Conservation (phyloP, 2,797 vertebrate genomes). For the Pipistrellus pygmaeus region DNA sequence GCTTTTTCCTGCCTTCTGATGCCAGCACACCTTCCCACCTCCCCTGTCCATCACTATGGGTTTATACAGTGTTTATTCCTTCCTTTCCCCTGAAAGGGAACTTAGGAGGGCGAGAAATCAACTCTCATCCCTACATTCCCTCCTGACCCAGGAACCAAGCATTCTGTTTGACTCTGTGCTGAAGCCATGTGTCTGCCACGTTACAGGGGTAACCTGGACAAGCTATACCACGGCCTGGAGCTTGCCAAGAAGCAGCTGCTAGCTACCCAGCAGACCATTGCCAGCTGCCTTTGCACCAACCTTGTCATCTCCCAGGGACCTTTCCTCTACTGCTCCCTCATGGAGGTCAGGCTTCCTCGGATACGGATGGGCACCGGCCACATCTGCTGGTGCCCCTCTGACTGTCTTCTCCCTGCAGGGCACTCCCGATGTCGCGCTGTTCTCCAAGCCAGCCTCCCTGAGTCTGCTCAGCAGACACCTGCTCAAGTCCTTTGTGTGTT, state of each 20-base stretch:
- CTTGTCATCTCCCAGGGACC: constrained; percentile 98
- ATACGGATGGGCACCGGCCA: fast-evolving
- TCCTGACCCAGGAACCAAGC: not conserved
- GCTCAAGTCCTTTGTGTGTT: constrained; percentile 95
- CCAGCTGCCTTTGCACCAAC: constrained; percentile 98
- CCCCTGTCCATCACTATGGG: not conserved
- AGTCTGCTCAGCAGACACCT: constrained; percentile 95
- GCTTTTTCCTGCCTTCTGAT: not conserved
- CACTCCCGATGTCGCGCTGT: constrained; percentile 95
- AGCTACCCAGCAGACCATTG: constrained; percentile 96
- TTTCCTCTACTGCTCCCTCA: constrained; percentile 98
- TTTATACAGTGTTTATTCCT: not conserved
- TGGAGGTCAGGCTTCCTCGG: constrained; percentile 91
- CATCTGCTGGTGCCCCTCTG: not conserved
- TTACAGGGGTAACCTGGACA: constrained; percentile 94
- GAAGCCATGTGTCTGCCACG: not conserved
- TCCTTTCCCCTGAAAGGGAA: not conserved
- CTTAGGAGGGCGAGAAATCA: not conserved
- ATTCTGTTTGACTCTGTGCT: not conserved
- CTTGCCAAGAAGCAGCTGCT: constrained; percentile 96
- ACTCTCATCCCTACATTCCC: not conserved
- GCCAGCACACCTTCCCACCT: not conserved
- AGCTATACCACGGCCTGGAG: constrained; percentile 93
- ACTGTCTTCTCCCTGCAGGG: constrained; percentile 88
- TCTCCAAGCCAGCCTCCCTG: constrained; percentile 95